Base-by-base conservation (phyloP, 35 echinoderm and acorn worm species). In the Holothuria glaberrima region DNA sequence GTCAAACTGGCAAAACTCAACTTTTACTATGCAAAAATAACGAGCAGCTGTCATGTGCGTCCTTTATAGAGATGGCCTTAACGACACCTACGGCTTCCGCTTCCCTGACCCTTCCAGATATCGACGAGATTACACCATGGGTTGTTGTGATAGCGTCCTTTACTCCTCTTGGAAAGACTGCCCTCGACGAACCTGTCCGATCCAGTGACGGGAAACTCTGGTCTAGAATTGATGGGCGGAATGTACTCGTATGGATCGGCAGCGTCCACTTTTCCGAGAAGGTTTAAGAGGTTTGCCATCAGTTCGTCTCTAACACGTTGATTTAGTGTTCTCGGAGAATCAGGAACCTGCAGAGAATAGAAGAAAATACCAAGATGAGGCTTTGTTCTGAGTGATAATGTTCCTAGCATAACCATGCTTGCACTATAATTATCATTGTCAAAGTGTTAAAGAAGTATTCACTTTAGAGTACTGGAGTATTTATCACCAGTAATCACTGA, bases 81-180 rank as follows among this genome's bases (percentile, higher is more conserved):
- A 78, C 38, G 36, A 35, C 80, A 63, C 34, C 80, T 32, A 57
- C 57, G 80, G 2, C 16, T 60, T 30, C 46, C 52, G 21, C 56
- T 56, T 30, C 80, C 80, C 56, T 84, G 80, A 21, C 80, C 80
- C 25, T 84, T 84, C 80, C 80, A 84, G 80, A 84, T 27, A 57
- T 84, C 80, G 25, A 63, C 80, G 19, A 84, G 54, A 30, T 61
- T 61, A 52, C 80, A 84, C 80, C 80, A 84, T 13, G 46, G 80
- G 54, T 20, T 63, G 28, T 30, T 61, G 50, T 54, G 50, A 29
- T 75, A 75, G 12, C 74, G 74, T 2, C 54, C 24, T 38, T 63
- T 84, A 84, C 80, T 63, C 80, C 80, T 16, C 80, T 84, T 84
- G 59, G 80, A 61, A 84, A 84, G 80, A 62, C 57, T 84, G 24